Percentiles rank a stretch among this genome's conserved stretches.
These are phyloP conservation scores for Trachythela sp. DNA, from an alignment of 64 coral and sea anemone species.

Conservation along the genomic window DNA sequence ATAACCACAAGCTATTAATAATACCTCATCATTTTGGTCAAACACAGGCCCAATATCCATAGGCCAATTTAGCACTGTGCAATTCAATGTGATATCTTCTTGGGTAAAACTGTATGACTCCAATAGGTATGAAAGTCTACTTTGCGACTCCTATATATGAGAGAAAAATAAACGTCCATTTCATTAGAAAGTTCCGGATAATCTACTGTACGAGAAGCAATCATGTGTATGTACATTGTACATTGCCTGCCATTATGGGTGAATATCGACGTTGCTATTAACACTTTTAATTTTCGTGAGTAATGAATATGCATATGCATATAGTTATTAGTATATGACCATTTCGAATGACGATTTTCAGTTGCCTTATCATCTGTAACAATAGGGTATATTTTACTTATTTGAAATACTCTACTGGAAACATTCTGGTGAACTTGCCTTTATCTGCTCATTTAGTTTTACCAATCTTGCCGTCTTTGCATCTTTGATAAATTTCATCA, in stretches of 20 bases:
- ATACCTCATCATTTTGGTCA: slow-evolving; percentile 92
- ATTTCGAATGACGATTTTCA: no score
- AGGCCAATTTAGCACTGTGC: slow-evolving; percentile 91
- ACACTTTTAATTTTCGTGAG: no score
- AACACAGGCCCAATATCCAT: slow-evolving; percentile 91
- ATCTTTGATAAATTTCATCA: slow-evolving; percentile 86
- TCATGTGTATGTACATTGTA: no score
- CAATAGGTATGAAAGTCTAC: slow-evolving; percentile 75
- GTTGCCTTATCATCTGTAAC: no score
- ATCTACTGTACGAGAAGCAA: no score
- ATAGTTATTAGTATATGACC: no score
- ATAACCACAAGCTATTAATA: no score
- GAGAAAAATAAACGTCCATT: not conserved
- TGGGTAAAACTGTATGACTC: slow-evolving; percentile 85
- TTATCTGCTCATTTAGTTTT: slow-evolving; percentile 82
- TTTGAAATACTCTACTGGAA: not conserved
- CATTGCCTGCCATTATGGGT: no score
- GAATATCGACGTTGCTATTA: no score
- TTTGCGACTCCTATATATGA: slow-evolving; percentile 93
- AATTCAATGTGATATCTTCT: slow-evolving; percentile 78
- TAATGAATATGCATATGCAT: no score
- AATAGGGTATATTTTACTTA: no score
- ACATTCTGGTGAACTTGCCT: slow-evolving; percentile 36
- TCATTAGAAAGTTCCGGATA: not conserved
- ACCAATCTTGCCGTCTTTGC: slow-evolving; percentile 74